These are phyloP conservation scores for Xenus cinereus DNA, from an alignment of 2,113 vertebrate species.

Conservation along the genomic window DNA sequence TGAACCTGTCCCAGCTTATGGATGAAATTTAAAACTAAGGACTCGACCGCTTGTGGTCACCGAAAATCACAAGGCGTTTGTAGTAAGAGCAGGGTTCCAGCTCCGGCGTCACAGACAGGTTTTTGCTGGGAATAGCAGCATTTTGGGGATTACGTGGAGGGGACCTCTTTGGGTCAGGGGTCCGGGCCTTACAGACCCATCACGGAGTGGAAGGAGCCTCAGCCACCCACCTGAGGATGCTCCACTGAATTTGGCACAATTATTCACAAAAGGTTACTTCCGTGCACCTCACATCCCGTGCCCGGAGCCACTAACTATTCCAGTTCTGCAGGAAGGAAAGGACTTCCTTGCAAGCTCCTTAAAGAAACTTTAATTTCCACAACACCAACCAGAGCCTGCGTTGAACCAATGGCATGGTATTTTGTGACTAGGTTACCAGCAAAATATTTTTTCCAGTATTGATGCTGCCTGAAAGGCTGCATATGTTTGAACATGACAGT, in stretches of 20 bases:
- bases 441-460: neutral
- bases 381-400: neutral
- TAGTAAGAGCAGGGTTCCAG: conserved; percentile 3
- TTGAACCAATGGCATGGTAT: neutral
- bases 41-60: neutral
- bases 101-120: rapidly evolving
- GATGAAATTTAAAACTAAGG: neutral
- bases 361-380: neutral
- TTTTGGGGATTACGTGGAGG: neutral
- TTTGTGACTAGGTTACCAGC: neutral
- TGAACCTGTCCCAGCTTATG: conserved; percentile 20
- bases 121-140: neutral
- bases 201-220: neutral
- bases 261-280: neutral
- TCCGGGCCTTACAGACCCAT: neutral
- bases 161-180: neutral
- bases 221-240: neutral
- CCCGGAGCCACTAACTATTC: neutral
- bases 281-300: neutral
- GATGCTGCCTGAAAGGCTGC: neutral
- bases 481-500: neutral
- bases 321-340: neutral
- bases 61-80: conserved; percentile 27
- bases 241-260: neutral
- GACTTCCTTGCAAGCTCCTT: neutral